These are phyloP conservation scores for Armadillidium nasatum DNA, from an alignment of 1,140 invertebrate species.

Conservation along the genomic window DNA sequence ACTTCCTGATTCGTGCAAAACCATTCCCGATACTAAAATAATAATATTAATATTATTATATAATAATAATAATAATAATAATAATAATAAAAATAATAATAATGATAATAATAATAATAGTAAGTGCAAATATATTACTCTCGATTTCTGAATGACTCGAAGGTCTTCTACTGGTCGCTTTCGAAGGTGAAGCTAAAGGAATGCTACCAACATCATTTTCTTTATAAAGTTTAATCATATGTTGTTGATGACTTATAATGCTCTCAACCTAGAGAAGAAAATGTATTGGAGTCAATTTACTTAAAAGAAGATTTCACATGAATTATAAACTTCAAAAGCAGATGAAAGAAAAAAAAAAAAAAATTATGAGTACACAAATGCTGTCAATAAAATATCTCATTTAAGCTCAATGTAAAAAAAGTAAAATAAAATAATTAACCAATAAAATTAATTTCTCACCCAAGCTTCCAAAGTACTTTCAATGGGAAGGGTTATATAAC, in stretches of 20 bases:
- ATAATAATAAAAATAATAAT: not conserved
- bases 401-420: not conserved
- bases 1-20: constrained; percentile 37
- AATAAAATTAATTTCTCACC: constrained; percentile 25
- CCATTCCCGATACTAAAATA: constrained; percentile 1
- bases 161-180: not conserved
- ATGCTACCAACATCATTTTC: constrained; percentile 28
- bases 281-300: not conserved
- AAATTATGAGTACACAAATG: not conserved
- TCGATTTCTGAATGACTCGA: not conserved
- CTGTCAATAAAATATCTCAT: too few relatives aligned
- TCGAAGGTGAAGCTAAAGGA: not conserved
- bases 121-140: not conserved
- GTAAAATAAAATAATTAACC: not conserved
- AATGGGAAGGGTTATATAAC: constrained; percentile 35
- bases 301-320: not conserved
- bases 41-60: constrained; percentile 1
- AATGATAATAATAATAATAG: not conserved
- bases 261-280: constrained; percentile 36
- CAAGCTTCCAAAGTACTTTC: constrained; percentile 39
- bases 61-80: not conserved
- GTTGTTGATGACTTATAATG: constrained; percentile 38
- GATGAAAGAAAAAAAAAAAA: not conserved
- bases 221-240: constrained; percentile 32
- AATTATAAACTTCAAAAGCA: not conserved